Conservation (phyloP, 2,888 invertebrate species). For the Agelastica alni region DNA sequence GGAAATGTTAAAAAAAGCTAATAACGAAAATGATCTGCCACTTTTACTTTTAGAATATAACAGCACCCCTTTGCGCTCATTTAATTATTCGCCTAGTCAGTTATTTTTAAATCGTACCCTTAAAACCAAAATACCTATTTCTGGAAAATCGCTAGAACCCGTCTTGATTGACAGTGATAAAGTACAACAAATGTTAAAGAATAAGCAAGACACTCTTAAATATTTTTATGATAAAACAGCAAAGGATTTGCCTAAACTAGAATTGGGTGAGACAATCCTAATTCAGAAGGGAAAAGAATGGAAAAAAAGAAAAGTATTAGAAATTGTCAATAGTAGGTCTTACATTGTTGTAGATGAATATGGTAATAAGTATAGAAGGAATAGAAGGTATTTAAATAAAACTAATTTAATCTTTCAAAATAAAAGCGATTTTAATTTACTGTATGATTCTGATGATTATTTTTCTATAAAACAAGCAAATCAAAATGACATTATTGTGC, state of each 20-base stretch:
- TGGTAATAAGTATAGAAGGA: too few species aligned
- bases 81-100: slow-evolving; percentile 9
- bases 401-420: not conserved
- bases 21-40: not conserved
- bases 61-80: slow-evolving; percentile 10
- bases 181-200: too few species aligned
- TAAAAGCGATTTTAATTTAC: not conserved
- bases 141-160: not conserved
- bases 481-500: not conserved
- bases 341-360: too few species aligned
- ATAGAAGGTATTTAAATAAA: too few species aligned
- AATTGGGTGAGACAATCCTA: too few species aligned
- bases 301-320: too few species aligned
- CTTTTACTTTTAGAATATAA: slow-evolving; percentile 8
- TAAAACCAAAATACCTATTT: slow-evolving; percentile 5
- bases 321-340: too few species aligned
- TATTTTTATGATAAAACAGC: too few species aligned
- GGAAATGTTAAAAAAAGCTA: slow-evolving; percentile 9
- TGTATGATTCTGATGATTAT: not conserved
- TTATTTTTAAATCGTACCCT: slow-evolving; percentile 7
- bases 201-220: too few species aligned
- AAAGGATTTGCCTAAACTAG: too few species aligned
- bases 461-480: not conserved
- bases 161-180: too few species aligned
- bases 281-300: too few species aligned